Conservation (phyloP, 30 jellyfish, hydroid and myxozoan genomes). For the Cassiopea xamachana region DNA sequence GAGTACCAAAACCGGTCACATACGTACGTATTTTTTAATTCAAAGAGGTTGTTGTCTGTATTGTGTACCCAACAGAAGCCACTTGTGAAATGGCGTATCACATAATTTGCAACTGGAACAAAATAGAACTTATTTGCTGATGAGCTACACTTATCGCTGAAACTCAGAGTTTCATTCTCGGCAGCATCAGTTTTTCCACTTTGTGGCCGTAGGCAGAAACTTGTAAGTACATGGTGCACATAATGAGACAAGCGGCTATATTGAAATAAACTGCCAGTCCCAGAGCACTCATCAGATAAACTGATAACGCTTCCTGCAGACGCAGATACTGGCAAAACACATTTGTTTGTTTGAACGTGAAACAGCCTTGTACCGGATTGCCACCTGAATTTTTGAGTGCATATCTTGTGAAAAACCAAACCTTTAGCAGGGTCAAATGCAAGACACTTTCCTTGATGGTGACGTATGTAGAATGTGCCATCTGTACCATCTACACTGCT, state of each 20-base stretch:
- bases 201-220: conserved; percentile 1
- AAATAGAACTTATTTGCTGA: not conserved
- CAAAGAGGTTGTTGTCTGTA: not conserved
- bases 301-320: not conserved
- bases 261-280: conserved; percentile 1
- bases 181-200: not conserved
- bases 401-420: not conserved
- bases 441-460: conserved; percentile 13
- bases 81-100: conserved; percentile 21
- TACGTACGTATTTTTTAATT: conserved; percentile 8
- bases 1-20: conserved; percentile 28
- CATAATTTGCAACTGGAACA: not conserved
- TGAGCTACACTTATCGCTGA: not conserved
- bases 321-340: not conserved
- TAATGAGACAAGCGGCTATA: not conserved
- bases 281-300: conserved; percentile 3
- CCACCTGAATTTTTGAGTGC: conserved; percentile 35
- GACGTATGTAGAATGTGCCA: conserved; percentile 1
- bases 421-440: not conserved
- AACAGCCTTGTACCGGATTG: conserved; percentile 6
- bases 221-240: not conserved
- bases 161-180: conserved; percentile 2
- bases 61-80: conserved; percentile 22
- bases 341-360: conserved; percentile 19
- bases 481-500: not conserved